Evolutionary conservation across 2,888 invertebrate genomes (phyloP).

Genomic region (Subacronicta megacephala): DNA sequence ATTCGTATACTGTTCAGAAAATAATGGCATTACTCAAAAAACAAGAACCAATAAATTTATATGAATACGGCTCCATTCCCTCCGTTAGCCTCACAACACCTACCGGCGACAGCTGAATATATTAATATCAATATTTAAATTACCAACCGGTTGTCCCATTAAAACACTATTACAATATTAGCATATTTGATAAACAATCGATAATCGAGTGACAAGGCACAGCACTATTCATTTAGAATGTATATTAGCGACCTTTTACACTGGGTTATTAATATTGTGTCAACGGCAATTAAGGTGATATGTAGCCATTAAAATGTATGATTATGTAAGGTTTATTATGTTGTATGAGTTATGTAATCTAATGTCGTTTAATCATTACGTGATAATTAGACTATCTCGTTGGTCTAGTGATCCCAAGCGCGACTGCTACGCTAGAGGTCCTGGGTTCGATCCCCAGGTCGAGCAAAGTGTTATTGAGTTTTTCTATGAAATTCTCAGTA

Average conservation of each 20-base stretch:
- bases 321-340: constrained; percentile 22
- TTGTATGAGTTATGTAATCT: constrained; percentile 16
- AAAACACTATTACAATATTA: constrained; percentile 84
- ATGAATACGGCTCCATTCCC: constrained; percentile 45
- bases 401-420: too few relatives aligned
- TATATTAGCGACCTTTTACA: constrained; percentile 53
- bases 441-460: too few relatives aligned
- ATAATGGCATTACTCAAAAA: too few relatives aligned
- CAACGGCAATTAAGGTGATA: constrained; percentile 48
- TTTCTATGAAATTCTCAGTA: too few relatives aligned
- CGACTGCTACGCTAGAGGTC: too few relatives aligned
- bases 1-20: too few relatives aligned
- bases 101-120: constrained; percentile 66
- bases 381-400: background rate
- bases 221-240: constrained; percentile 70
- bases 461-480: too few relatives aligned
- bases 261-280: constrained; percentile 54
- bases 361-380: constrained; percentile 1
- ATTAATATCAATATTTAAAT: constrained; percentile 76
- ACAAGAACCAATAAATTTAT: background rate
- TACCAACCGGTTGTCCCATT: constrained; percentile 78
- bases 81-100: constrained; percentile 59
- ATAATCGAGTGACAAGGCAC: constrained; percentile 72
- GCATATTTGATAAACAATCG: constrained; percentile 83
- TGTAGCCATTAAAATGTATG: constrained; percentile 16